phyloP scores from a whole-genome alignment of 2,797 vertebrate species.

The Neosilurus hyrtlii region DNA sequence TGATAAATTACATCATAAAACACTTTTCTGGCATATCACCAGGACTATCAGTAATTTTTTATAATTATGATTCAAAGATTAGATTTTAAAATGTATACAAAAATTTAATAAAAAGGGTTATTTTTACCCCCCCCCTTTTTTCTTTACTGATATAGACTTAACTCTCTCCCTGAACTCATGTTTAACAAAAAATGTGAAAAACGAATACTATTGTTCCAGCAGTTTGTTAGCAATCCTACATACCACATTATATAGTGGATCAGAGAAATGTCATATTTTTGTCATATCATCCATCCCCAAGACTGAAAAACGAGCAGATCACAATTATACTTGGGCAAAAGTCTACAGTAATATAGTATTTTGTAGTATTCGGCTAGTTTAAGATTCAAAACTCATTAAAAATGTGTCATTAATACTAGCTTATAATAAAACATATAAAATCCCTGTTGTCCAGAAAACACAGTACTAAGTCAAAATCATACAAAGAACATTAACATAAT shows the following conservation, averaged over 20 bases:
- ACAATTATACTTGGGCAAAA: not conserved
- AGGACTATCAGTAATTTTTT: not conserved
- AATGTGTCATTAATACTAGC: too few relatives aligned
- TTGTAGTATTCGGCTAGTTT: not conserved
- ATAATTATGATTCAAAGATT: not conserved
- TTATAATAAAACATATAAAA: too few relatives aligned
- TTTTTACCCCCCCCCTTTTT: too few relatives aligned
- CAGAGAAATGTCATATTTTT: not conserved
- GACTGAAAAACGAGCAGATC: not conserved
- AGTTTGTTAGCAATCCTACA: not conserved
- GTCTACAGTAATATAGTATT: not conserved
- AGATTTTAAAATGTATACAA: too few relatives aligned
- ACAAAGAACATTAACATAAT: slow-evolving; percentile 18
- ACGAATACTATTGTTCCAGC: not conserved
- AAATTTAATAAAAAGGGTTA: too few relatives aligned
- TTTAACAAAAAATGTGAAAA: too few relatives aligned
- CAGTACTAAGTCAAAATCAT: slow-evolving; percentile 2
- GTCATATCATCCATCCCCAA: not conserved
- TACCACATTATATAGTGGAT: not conserved
- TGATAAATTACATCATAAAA: not conserved
- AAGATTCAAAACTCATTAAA: not conserved
- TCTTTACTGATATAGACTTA: too few relatives aligned
- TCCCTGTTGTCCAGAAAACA: not conserved
- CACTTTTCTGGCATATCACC: not conserved
- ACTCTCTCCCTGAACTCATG: too few relatives aligned